Evolutionary conservation across 2,888 invertebrate species (phyloP), one percentile per base, ranked within the genome.

Genomic region (Gymnocheta viridis): DNA sequence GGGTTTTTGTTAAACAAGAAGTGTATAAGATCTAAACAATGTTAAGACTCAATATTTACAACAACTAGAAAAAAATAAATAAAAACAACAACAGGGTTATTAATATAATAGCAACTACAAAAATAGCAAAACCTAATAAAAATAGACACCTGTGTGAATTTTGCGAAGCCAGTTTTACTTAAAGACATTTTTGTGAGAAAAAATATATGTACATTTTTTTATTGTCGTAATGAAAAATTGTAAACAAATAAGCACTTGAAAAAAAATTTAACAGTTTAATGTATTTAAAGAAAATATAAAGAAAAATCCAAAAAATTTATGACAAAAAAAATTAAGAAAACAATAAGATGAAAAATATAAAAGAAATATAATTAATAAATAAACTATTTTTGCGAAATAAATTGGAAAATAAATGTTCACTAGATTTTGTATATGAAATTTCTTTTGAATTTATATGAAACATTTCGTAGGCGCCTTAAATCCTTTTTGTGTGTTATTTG

Each of bases 131-230:
- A 56, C 17, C 14, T 47, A 79, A 72, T 64, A 79, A 64, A 80
- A 73, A 80, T 51, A 82, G 83, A 82, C 86, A 86, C 86, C 86
- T 87, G 86, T 85, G 85, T 85, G 86, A 83, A 70, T 85, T 32
- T 69, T 27, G 14, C 58, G 47, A 72, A 86, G 85, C 86, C 62
- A 85, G 85, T 86, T 86, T 86, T 82, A 49, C 44, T 56, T 56
- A 58, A 44, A 79, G 44, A 72, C 24, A 56, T 35, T 72, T 64
- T 32, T 62, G 10, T 27, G 41, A 9, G 10, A 47, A 58, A 69
- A 78, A 58, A 35, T 32, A 24, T 67, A 56, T 17, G 35, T 58
- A 73, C 35, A 60, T 32, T n/a, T 56, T 67, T 4, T 44, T 47
- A 38, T 62, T 72, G 60, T 54, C 67, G 7, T 10, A 32, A 32